Base-by-base conservation (phyloP, 23 tunicate species). In the Clavelina lepadiformis region DNA sequence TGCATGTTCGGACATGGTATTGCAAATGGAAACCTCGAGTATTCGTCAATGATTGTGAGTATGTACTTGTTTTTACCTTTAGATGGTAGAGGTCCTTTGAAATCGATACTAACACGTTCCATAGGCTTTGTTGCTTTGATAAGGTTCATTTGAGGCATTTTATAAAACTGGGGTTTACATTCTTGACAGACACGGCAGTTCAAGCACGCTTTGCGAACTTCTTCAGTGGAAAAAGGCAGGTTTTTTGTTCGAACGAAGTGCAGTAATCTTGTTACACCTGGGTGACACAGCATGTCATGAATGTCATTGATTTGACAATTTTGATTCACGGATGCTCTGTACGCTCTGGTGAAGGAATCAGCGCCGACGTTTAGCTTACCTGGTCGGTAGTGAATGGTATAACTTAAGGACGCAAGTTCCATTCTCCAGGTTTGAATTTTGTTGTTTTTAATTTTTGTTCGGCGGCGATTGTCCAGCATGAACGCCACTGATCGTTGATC, bases 301-400 rank as follows among this genome's bases (percentile, higher is more conserved):
- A 69, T 69, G 31, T 54, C n/a, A 33, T 7, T 34, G 2, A 69
- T 46, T 8, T 69, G 31, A 5, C 15, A 54, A 6, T 33, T 20
- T n/a, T n/a, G n/a, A 4, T 31, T 55, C 15, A 4, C 13, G 4
- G 67, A 22, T 11, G 75, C 72, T 58, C 67, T 38, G 33, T 7
- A 27, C 8, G 71, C 61, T 32, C 72, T 5, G 3, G 81, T 19
- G 3, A 74, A 49, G 11, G 66, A 19, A 32, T 64, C 81, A 6
- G 81, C 34, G 50, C 20, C 81, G 20, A 60, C 79, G 29, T 73
- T 73, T 3, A 60, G 34, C 15, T n/a, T 73, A 3, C 68, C 79
- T 3, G 69, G 79, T 4, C 68, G 55, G 56, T 73, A 46, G 5
- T 35, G 22, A 29, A 71, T 58, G 11, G 25, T 21, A 30, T 59